phyloP scores from a whole-genome alignment of 2,797 vertebrate species.

The Cyclopterus lumpus region DNA sequence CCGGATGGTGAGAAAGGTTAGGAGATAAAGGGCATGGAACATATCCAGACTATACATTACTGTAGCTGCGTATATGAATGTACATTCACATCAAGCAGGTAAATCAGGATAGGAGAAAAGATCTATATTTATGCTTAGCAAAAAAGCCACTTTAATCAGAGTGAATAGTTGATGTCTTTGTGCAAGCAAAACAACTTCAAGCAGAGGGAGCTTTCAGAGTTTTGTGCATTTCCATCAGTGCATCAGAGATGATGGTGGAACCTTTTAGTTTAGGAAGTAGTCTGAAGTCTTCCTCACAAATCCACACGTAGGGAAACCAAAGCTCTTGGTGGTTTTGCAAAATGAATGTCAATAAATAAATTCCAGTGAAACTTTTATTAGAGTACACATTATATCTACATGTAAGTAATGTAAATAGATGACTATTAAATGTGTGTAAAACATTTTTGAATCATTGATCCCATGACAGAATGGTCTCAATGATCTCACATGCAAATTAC shows the following conservation, averaged over 20 bases:
- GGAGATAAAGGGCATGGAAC: neutral
- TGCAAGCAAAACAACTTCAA: conserved; percentile 7
- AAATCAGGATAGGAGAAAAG: neutral
- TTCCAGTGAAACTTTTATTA: neutral
- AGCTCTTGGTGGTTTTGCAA: neutral
- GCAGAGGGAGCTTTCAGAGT: neutral
- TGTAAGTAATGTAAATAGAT: neutral
- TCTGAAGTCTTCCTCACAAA: neutral
- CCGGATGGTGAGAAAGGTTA: conserved; percentile 46
- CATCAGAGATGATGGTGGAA: neutral
- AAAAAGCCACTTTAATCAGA: conserved; percentile 4
- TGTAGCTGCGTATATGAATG: conserved; percentile 1
- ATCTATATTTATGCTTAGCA: neutral
- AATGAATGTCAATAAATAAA: neutral
- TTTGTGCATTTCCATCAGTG: neutral
- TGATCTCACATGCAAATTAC: neutral
- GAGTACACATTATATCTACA: neutral
- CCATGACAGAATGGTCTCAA: neutral
- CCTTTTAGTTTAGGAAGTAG: neutral
- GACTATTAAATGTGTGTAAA: neutral
- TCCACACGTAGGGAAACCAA: neutral
- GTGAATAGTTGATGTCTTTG: conserved; percentile 1
- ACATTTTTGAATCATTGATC: neutral
- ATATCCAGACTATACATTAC: conserved; percentile 4
- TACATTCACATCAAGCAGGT: neutral